Evolutionary conservation across 2,113 vertebrate genomes (phyloP).

Genomic region (Archilochus colubris): DNA sequence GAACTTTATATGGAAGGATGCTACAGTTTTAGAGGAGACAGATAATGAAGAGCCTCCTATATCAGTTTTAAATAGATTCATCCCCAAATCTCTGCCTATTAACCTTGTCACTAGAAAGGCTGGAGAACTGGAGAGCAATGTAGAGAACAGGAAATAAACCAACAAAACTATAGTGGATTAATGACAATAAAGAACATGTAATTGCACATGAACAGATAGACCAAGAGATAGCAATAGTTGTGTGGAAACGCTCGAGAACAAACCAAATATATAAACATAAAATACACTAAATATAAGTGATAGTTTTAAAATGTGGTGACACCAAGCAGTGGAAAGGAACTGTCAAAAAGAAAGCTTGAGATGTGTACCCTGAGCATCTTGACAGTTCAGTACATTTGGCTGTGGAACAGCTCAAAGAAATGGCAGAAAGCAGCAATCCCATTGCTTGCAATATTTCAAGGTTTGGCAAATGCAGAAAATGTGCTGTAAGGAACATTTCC

Average conservation of each 20-base stretch:
- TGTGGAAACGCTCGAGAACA: background rate
- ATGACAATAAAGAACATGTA: background rate
- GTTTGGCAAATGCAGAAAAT: background rate
- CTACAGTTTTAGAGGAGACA: background rate
- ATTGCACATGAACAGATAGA: background rate
- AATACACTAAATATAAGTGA: background rate
- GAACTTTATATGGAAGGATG: background rate
- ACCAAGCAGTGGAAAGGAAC: background rate
- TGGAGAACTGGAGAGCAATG: background rate
- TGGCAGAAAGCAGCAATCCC: background rate
- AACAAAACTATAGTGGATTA: background rate
- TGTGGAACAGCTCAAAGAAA: background rate
- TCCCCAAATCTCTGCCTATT: background rate
- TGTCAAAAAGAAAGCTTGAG: background rate
- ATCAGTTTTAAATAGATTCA: background rate
- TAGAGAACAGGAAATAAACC: background rate
- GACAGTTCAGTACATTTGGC: background rate
- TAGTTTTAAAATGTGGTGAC: background rate
- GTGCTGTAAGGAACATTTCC: background rate
- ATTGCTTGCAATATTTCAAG: background rate
- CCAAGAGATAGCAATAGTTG: background rate
- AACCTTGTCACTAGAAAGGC: background rate
- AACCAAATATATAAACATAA: background rate
- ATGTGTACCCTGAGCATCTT: background rate
- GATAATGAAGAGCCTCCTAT: background rate